Conservation (phyloP, 2,113 vertebrate genomes). For the Mionectes macconnelli region DNA sequence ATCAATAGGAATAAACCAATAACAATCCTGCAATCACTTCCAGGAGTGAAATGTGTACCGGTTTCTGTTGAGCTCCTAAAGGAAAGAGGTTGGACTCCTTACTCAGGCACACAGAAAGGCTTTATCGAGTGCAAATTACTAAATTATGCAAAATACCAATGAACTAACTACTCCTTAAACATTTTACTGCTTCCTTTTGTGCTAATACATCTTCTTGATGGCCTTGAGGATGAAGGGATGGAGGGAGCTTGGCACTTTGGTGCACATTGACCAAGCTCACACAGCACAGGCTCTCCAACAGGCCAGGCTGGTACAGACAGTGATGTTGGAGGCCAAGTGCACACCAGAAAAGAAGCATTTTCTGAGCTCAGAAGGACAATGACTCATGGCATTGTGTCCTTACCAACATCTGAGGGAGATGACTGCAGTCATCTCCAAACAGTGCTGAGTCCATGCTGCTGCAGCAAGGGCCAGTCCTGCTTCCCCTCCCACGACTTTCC, state of each 20-base stretch:
- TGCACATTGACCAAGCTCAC: accelerated
- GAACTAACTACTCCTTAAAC: background rate
- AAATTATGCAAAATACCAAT: background rate
- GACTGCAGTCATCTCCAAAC: background rate
- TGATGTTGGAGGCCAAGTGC: background rate
- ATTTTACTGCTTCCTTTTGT: background rate
- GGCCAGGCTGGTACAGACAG: background rate
- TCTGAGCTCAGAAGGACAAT: background rate
- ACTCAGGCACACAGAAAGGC: background rate
- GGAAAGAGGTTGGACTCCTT: background rate
- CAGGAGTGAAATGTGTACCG: background rate
- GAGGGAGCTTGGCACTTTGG: background rate
- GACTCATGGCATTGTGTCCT: background rate
- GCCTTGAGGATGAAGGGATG: background rate
- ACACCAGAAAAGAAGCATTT: background rate
- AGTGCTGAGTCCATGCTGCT: background rate
- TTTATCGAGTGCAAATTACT: background rate
- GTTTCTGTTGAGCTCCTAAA: background rate
- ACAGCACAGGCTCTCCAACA: background rate
- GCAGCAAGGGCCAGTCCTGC: background rate
- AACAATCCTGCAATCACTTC: background rate
- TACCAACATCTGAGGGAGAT: background rate
- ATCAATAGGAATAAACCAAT: background rate
- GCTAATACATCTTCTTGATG: background rate
- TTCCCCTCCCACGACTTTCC: background rate